Percentiles rank a stretch among this genome's conserved stretches.
These are phyloP conservation scores for Anser cygnoides DNA, from an alignment of 2,113 vertebrate species.

Conservation along the genomic window DNA sequence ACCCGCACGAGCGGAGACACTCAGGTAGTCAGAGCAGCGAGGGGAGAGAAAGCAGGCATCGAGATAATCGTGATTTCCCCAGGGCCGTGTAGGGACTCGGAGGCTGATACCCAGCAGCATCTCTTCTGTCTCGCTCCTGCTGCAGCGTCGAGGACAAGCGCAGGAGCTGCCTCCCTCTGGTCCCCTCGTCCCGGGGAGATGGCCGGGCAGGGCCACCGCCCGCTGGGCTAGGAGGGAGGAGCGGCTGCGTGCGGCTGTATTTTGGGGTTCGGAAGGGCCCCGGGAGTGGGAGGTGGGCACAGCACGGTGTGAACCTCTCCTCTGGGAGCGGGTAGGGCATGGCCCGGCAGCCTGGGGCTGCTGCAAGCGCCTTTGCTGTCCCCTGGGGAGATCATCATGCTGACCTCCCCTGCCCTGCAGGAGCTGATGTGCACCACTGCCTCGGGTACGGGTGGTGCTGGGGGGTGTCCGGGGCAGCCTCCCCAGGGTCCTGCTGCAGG, in stretches of 20 bases:
- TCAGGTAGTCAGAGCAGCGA: constrained; percentile 26
- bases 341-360: background rate
- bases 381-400: background rate
- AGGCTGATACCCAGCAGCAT: constrained; percentile 22
- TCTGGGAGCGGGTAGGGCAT: background rate
- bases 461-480: background rate
- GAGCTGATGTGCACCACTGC: background rate
- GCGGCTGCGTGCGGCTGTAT: background rate
- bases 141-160: background rate
- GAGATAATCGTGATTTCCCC: constrained; percentile 48
- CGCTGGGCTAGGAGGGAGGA: background rate
- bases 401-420: background rate
- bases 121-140: background rate
- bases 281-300: accelerated
- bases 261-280: background rate
- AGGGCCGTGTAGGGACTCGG: background rate
- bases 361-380: background rate
- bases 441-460: background rate
- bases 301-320: background rate
- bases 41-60: constrained; percentile 14
- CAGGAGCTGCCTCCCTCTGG: background rate
- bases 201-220: background rate
- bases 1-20: background rate
- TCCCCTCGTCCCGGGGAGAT: background rate
- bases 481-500: accelerated